Evolutionary conservation across 2,113 vertebrate species (phyloP), one percentile per base, ranked within the genome.

Genomic region (Cyprinodon brontotheroides): DNA sequence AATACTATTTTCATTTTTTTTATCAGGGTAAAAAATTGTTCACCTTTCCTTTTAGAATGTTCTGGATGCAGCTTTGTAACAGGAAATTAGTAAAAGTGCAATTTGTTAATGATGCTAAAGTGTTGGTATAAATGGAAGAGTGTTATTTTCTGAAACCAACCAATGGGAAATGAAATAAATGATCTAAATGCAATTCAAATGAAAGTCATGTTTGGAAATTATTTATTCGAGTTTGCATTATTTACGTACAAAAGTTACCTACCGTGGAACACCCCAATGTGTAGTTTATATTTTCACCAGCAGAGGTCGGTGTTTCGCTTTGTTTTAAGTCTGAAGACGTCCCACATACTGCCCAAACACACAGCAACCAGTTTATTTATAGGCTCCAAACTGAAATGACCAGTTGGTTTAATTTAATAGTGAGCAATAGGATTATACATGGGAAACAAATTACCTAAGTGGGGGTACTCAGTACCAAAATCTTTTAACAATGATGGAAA

Each of bases 381-480:
- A 93, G 93, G 86, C 87, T 86, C 76, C 86, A 86, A 92, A 92
- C 90, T 80, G 86, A 95, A 94, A 94, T 91, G 93, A 94, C 92
- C 93, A 93, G 91, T 95, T 94, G 93, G 89, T 94, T 93, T 94
- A 94, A 94, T 94, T 94, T 92, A 93, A 94, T 93, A 91, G 89
- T 89, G 83, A 87, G 84, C 93, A 94, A 95, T 94, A 93, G 92
- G 93, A 94, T 95, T 94, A 93, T 88, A 91, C 92, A 90, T 89
- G 87, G 89, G 29, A 94, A 94, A 92, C 92, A 93, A 94, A 94
- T 95, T 94, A 95, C 93, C 92, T 94, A 94, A 95, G 93, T 94
- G 93, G 92, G 89, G 87, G 87, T 91, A 90, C 87, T 90, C 84
- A 53, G 89, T 84, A 90, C 89, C 87, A 74, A 90, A 91, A 93